Conservation (phyloP, 2,888 invertebrate genomes). For the Sipha maydis region DNA sequence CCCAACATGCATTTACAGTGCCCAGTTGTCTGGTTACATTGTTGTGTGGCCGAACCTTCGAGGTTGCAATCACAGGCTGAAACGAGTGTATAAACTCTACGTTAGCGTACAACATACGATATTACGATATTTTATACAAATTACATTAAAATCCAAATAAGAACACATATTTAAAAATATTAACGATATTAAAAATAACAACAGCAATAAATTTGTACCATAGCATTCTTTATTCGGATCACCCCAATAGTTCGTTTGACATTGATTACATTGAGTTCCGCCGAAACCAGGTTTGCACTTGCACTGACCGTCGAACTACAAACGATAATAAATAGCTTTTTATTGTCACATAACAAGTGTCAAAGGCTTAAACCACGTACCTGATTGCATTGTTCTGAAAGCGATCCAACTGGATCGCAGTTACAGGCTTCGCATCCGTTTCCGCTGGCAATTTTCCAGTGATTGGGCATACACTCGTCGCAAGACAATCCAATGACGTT, state of each 20-base stretch:
- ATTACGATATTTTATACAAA: neutral
- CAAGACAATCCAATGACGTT: slow-evolving; percentile 92
- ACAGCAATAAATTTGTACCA: slow-evolving; percentile 66
- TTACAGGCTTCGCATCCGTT: slow-evolving; percentile 92
- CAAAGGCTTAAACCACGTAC: slow-evolving; percentile 67
- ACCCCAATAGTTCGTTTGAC: slow-evolving; percentile 94
- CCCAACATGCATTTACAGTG: slow-evolving; percentile 91
- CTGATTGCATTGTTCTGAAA: slow-evolving; percentile 83
- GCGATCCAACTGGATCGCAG: slow-evolving; percentile 90
- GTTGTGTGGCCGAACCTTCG: slow-evolving; percentile 83
- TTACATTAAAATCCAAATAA: too few species aligned
- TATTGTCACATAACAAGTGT: neutral
- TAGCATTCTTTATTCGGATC: slow-evolving; percentile 88
- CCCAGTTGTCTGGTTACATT: slow-evolving; percentile 92
- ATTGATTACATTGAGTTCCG: slow-evolving; percentile 94
- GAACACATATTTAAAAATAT: too few species aligned
- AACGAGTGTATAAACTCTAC: slow-evolving; percentile 62
- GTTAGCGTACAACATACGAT: neutral
- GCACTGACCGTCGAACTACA: slow-evolving; percentile 89
- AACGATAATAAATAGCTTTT: slow-evolving; percentile 58
- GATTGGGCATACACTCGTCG: slow-evolving; percentile 87
- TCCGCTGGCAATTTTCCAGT: slow-evolving; percentile 96
- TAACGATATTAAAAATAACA: neutral
- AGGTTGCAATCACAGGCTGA: slow-evolving; percentile 88
- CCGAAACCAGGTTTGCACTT: slow-evolving; percentile 90